Base-by-base conservation (phyloP, 2,888 invertebrate genomes). In the Lamellibrachia satsuma region DNA sequence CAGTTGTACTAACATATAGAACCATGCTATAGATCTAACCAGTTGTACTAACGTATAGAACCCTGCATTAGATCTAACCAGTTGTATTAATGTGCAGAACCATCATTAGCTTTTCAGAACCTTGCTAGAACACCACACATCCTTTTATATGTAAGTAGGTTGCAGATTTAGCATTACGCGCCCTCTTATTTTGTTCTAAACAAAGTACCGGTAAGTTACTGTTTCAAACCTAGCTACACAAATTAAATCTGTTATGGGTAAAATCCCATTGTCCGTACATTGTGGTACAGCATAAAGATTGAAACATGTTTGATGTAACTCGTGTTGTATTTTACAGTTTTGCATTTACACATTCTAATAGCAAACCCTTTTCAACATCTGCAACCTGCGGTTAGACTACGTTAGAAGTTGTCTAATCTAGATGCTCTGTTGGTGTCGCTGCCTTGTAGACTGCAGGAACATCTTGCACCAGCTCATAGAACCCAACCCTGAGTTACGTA, bases 381-480 rank as follows among this genome's bases (percentile, higher is more conserved):
- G 4, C 75, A 11, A 15, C 22, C 75, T 75, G 6, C 22, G 22
- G 75, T 75, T 75, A 75, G 15, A 22, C 22, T 6, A 15, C n/a
- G 75, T 75, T 75, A 22, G 75, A 75, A 75, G 75, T 75, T 75
- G 75, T 15, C 75, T 75, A 22, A 75, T 22, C 6, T 22, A 75
- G 75, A 75, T 75, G 75, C 6, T n/a, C 75, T 92, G n/a, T 90
- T 90, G 52, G 51, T 51, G 90, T 92, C 52, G 52, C 55, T 92
- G 90, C 92, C 15, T 94, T 94, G n/a, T 95, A 96, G 96, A 96
- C 93, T 96, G 96, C 93, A 94, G 95, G 93, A 96, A 96, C 93
- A 94, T 96, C 93, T 94, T 96, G 91, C 95, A 95, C 92, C 96
- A 96, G 94, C 94, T 96, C 92, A 95, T 96, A 92, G 96, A 96